phyloP scores from a whole-genome alignment of 2,113 vertebrate genomes.

The Ailuropoda melanoleuca region DNA sequence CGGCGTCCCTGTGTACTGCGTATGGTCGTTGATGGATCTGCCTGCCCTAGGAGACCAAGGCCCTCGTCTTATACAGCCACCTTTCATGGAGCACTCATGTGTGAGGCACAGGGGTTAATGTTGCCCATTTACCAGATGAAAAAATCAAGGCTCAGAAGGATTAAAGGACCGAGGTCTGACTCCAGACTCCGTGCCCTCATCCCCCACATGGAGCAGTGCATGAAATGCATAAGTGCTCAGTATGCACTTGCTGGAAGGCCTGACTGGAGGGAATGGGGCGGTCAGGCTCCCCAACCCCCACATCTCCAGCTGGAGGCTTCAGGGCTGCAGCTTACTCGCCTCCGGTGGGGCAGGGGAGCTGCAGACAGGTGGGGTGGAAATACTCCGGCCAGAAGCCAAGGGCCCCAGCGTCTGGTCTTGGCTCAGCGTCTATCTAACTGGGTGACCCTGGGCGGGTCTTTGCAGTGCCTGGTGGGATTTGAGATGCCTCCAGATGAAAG shows the following conservation, averaged over 20 bases:
- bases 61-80: background rate
- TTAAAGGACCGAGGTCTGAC: background rate
- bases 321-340: background rate
- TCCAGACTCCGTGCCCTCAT: background rate
- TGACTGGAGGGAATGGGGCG: no score
- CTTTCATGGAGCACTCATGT: background rate
- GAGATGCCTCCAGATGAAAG: background rate
- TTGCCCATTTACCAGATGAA: background rate
- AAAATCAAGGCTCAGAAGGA: background rate
- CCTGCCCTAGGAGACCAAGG: background rate
- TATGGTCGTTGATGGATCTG: background rate
- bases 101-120: background rate
- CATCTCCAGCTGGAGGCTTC: background rate
- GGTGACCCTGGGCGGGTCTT: background rate
- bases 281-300: background rate
- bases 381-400: background rate
- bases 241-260: background rate
- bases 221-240: background rate
- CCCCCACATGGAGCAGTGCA: no score
- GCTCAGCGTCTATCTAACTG: background rate
- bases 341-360: background rate
- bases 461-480: background rate
- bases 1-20: background rate
- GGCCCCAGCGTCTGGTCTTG: background rate
- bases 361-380: background rate